Evolutionary conservation across 1,140 invertebrate genomes (phyloP).

Genomic region (Magallana angulata): DNA sequence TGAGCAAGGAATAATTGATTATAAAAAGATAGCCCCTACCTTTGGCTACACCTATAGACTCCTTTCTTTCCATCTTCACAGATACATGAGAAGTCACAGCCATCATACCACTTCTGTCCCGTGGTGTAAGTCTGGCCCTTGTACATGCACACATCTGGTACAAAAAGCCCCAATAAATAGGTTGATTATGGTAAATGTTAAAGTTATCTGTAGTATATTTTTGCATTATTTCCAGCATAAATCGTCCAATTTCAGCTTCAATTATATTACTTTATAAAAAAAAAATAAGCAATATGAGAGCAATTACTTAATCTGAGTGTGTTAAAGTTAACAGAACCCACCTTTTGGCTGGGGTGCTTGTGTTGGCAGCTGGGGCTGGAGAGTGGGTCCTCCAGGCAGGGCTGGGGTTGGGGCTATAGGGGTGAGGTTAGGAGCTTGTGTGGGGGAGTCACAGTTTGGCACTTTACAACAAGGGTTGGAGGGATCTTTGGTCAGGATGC

Average conservation of each 20-base stretch:
- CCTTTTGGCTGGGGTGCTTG: slow-evolving; percentile 39
- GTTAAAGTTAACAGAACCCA: not conserved
- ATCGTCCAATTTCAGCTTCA: no score
- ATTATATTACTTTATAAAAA: no score
- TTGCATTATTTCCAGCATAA: no score
- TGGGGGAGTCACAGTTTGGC: slow-evolving; percentile 51
- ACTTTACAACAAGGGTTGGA: slow-evolving; percentile 61
- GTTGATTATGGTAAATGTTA: no score
- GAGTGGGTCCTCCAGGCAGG: slow-evolving; percentile 25
- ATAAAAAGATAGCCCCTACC: slow-evolving; percentile 51
- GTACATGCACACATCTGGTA: slow-evolving; percentile 63
- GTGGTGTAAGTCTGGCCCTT: slow-evolving; percentile 59
- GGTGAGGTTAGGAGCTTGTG: not conserved
- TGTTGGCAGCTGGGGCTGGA: slow-evolving; percentile 44
- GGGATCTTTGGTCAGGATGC: slow-evolving; percentile 59
- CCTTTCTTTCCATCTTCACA: slow-evolving; percentile 64
- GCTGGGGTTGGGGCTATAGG: slow-evolving; percentile 46
- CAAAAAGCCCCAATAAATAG: no score
- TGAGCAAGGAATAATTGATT: no score
- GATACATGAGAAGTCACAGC: slow-evolving; percentile 61
- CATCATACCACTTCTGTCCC: slow-evolving; percentile 68
- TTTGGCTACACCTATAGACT: slow-evolving; percentile 65
- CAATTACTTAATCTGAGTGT: no score
- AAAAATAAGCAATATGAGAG: no score
- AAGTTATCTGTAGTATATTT: no score